A percentile compares a stretch with the other conserved stretches of the same genome.
Evolutionary conservation across 2,888 invertebrate species (phyloP).

Genomic region (Encarsia formosa): DNA sequence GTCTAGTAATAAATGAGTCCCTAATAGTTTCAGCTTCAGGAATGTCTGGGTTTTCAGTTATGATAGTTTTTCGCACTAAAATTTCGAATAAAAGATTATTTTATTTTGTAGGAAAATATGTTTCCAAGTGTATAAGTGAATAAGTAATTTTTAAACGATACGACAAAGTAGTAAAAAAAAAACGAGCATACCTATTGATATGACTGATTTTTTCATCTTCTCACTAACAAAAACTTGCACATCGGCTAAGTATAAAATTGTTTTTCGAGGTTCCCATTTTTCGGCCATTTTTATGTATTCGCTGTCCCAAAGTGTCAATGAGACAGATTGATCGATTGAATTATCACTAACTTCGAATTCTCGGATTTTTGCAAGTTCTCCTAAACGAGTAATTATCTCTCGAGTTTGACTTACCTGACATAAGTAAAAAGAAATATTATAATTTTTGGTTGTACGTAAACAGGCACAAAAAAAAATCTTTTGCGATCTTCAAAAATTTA

Average conservation of each 20-base stretch:
- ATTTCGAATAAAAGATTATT: slow-evolving; percentile 5
- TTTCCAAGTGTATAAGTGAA: no score
- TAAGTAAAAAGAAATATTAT: neutral
- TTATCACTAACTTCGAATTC: slow-evolving; percentile 62
- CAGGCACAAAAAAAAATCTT: neutral
- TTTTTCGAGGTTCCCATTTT: slow-evolving; percentile 65
- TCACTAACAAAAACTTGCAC: slow-evolving; percentile 56
- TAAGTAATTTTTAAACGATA: no score
- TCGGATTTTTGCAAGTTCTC: slow-evolving; percentile 59
- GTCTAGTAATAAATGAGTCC: slow-evolving; percentile 28
- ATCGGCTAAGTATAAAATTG: slow-evolving; percentile 70
- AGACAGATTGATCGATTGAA: slow-evolving; percentile 59
- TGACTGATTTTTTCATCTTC: slow-evolving; percentile 40
- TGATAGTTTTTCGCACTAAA: slow-evolving; percentile 53
- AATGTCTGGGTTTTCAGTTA: slow-evolving; percentile 71
- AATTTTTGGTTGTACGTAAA: neutral
- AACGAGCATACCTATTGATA: slow-evolving; percentile 35
- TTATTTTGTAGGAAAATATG: neutral
- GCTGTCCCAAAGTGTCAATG: slow-evolving; percentile 65
- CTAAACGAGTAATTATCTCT: slow-evolving; percentile 60
- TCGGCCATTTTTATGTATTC: slow-evolving; percentile 66
- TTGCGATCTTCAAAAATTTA: no score
- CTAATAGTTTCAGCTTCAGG: slow-evolving; percentile 59
- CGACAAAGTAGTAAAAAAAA: neutral
- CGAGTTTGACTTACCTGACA: slow-evolving; percentile 58